Base-by-base conservation (phyloP, 2,113 vertebrate genomes). In the Sinocyclocheilus anshuiensis region DNA sequence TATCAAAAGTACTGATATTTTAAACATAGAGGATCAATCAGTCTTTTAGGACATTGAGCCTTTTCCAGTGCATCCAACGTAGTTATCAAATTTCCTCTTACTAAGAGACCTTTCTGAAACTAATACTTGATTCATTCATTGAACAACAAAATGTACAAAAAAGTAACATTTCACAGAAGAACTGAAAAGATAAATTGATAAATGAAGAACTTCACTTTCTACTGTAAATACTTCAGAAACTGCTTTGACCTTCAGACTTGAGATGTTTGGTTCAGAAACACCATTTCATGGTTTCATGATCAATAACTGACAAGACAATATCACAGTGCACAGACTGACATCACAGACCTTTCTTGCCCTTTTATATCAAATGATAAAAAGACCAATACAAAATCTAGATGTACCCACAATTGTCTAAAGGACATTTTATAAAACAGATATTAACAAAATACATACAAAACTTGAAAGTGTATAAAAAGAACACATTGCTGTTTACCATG, bases 391-490 rank as follows among this genome's bases (percentile, higher is more conserved):
- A 63, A 81, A 63, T 81, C 79, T 67, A 67, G 78, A 45, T 29
- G 42, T 20, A 81, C 42, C 42, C 59, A 81, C 61, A 50, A 20
- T 50, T 50, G 42, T 12, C 63, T 82, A 82, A 91, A 83, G 39
- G 69, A 86, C 53, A 53, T 77, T 92, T 85, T 93, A 94, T 87
- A 94, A 95, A 94, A 94, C 90, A 92, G 87, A 90, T 88, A 91
- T 93, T 90, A 92, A 92, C 84, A 94, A 95, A 89, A 94, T 91
- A 93, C 91, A 90, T 94, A 94, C 91, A 94, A 93, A 94, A 93
- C 90, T 90, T 94, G 93, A 94, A 92, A 94, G 92, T 72, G 89
- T 93, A 69, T 45, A 67, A 77, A 85, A 84, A 48, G 18, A 61
- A 57, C 59, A 59, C 4, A 63, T 15, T 53, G 55, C 7, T 33